Base-by-base conservation (phyloP, 1,140 invertebrate species). In the Anthonomus grandis region DNA sequence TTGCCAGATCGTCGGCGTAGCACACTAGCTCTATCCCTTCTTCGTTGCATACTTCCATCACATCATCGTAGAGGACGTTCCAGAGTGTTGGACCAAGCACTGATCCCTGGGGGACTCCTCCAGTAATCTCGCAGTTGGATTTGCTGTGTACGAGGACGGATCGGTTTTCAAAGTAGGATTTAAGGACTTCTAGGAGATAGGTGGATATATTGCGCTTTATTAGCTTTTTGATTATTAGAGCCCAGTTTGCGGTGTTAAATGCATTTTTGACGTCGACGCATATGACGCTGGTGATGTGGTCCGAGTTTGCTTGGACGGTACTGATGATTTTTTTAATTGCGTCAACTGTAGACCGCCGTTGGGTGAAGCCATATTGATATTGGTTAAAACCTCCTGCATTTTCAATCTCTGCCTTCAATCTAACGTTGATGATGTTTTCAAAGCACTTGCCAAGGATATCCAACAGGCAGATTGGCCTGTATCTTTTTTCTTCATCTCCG, bases 71-170 rank as follows among this genome's bases (percentile, higher is more conserved):
- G 0, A 57, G 23, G 1, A 63, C 34, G 25, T 70, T 71, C 71
- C 71, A 73, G 1, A 74, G 46, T n/a, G 64, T 59, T 0, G 69
- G 70, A 0, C 70, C 69, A 0, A 70, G 46, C 0, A 70, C 59
- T 3, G 64, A 68, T 0, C 70, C 68, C 42, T 74, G 69, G 1
- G 70, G 64, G 1, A 66, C 60, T 25, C 25, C 57, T 34, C 10
- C 37, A 8, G 8, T 15, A 8, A 39, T 39, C 15, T 1, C 17
- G 15, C 17, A 17, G 8, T 10, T 39, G 15, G 17, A 8, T 1
- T 39, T 8, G 12, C 8, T 17, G 15, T 39, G 10, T 6, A 21
- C 19, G 8, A 12, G 6, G 8, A 39, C 15, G 6, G 17, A 8
- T 15, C 37, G 8, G 15, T 15, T 15, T 12, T 10, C 17, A 17